Evolutionary conservation across 1,140 invertebrate genomes (phyloP), one percentile per base, ranked within the genome.

Genomic region (Penaeus indicus): DNA sequence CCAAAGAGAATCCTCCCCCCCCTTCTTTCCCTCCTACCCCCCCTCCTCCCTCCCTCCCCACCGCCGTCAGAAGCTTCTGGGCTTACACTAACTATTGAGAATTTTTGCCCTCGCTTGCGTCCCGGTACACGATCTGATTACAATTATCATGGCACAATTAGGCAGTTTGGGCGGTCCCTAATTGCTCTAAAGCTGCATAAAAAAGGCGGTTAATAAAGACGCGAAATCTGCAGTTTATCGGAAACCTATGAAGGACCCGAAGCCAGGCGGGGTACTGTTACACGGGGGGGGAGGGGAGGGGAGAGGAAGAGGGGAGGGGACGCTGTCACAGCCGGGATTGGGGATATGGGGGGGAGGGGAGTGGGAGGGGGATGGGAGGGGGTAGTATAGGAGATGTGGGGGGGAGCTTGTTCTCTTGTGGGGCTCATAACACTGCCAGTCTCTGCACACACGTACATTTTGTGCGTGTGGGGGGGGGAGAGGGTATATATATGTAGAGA

Each of bases 71-170:
- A 54, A 54, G 8, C 54, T 54, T 54, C 54, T 54, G 54, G 54
- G 54, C 54, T 54, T 54, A 54, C 54, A 75, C 72, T 61, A 27
- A 83, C n/a, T 63, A 69, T n/a, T n/a, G 18, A 47, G 42, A 22
- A 69, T 84, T 84, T 84, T 67, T 42, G 13, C 13, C 64, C 60
- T n/a, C 64, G n/a, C 19, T 64, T 67, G 21, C 64, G 54, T 54
- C 63, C 25, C 47, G 69, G 25, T 32, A 64, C 63, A 32, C 67
- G 63, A 84, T 84, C 82, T 84, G 82, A 84, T 84, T 84, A 84
- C 82, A 84, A 84, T 84, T 84, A 84, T 84, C 82, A 84, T 84
- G 64, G 63, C 63, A 42, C 82, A 84, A 84, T 84, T 84, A 84
- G 82, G 82, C 64, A 42, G 82, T 67, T 84, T 84, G 64, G 82